These are phyloP conservation scores for Crossocerus cetratus DNA, from an alignment of 2,888 invertebrate species.

Conservation along the genomic window DNA sequence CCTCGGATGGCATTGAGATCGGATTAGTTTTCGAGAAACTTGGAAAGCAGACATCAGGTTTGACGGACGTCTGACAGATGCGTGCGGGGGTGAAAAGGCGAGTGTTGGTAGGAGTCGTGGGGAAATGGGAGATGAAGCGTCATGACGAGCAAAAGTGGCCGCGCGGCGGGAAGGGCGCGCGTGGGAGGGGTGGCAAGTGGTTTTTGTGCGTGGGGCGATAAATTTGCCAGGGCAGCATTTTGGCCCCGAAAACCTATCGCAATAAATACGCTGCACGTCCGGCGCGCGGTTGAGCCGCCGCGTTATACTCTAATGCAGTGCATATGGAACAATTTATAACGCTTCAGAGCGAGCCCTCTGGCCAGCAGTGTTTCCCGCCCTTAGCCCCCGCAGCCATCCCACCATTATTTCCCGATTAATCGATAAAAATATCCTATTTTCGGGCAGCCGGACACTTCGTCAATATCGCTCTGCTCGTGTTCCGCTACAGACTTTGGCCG, in stretches of 20 bases:
- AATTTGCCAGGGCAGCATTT: slow-evolving; percentile 70
- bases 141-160: slow-evolving; percentile 37
- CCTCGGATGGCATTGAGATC: background rate
- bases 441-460: slow-evolving; percentile 1
- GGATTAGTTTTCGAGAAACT: background rate
- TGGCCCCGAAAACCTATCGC: slow-evolving; percentile 73
- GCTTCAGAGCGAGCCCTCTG: slow-evolving; percentile 42
- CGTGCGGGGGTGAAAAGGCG: background rate
- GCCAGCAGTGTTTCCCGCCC: slow-evolving; percentile 37
- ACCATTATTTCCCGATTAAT: slow-evolving; percentile 38
- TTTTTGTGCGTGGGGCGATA: slow-evolving; percentile 68
- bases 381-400: slow-evolving; percentile 27
- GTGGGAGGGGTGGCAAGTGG: slow-evolving; percentile 38
- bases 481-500: no score
- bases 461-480: no score
- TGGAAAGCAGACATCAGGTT: background rate
- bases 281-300: slow-evolving; percentile 60
- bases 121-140: slow-evolving; percentile 5
- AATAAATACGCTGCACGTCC: slow-evolving; percentile 72
- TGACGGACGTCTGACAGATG: background rate
- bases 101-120: background rate
- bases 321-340: slow-evolving; percentile 74
- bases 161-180: no score
- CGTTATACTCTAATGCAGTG: slow-evolving; percentile 72
- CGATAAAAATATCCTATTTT: no score